Percentiles rank a stretch among this genome's conserved stretches.
These are phyloP conservation scores for Psephotus haematonotus DNA, from an alignment of 2,113 vertebrate species.

Conservation along the genomic window DNA sequence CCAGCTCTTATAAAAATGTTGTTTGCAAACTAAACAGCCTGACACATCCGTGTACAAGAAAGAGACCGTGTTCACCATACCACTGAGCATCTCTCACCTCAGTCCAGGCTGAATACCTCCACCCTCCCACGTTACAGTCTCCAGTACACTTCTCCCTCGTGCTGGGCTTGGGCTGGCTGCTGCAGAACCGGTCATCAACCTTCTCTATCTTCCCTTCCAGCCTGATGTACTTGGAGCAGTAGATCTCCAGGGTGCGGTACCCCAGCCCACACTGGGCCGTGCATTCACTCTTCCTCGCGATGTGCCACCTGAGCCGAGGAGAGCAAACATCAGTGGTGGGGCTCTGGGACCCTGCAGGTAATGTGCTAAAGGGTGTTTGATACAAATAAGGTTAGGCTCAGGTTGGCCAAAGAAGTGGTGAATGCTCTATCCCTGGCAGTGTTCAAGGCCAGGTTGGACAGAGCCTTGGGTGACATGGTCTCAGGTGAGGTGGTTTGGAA, in stretches of 20 bases:
- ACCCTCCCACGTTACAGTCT: slow-evolving; percentile 90
- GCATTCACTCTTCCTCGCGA: slow-evolving; percentile 90
- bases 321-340: not conserved
- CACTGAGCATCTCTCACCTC: slow-evolving; percentile 76
- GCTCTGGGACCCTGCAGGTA: not conserved
- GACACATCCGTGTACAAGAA: not conserved
- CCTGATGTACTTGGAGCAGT: slow-evolving; percentile 87
- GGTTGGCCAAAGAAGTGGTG: not conserved
- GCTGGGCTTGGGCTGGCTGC: slow-evolving; percentile 83
- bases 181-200: slow-evolving; percentile 89
- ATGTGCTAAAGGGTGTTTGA: fast-evolving
- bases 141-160: slow-evolving; percentile 89
- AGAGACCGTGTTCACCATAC: fast-evolving
- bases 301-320: slow-evolving; percentile 82
- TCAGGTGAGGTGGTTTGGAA: not conserved
- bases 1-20: not conserved
- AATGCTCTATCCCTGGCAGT: not conserved
- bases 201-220: slow-evolving; percentile 87
- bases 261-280: slow-evolving; percentile 89
- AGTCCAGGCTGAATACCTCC: slow-evolving; percentile 94
- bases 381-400: not conserved
- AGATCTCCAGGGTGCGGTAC: slow-evolving; percentile 88
- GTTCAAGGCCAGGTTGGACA: not conserved
- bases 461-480: not conserved
- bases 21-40: not conserved